Percentiles rank a stretch among this genome's conserved stretches.
Conservation (phyloP, 1,140 invertebrate species). For the Drosophila lowei region DNA sequence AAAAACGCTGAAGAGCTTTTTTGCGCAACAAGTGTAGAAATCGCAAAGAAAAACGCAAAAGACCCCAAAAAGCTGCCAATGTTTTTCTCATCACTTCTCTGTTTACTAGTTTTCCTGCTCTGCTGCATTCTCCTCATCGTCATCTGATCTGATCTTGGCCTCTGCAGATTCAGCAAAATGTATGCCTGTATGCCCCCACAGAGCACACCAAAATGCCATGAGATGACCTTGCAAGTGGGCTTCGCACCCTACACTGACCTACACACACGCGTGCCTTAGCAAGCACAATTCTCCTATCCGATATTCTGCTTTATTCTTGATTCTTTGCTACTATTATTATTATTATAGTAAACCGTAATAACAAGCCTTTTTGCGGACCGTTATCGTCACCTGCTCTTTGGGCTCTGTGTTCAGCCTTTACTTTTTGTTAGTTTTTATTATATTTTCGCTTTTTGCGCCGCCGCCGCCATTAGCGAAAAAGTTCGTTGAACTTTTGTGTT, state of each 20-base stretch:
- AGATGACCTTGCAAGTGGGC: slow-evolving; percentile 19
- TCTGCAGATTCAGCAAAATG: slow-evolving; percentile 5
- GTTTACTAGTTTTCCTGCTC: slow-evolving; percentile 37
- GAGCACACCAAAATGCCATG: neutral
- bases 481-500: slow-evolving; percentile 69
- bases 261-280: slow-evolving; percentile 18
- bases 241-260: slow-evolving; percentile 48
- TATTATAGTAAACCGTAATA: slow-evolving; percentile 51
- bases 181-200: neutral
- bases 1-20: slow-evolving; percentile 53
- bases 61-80: slow-evolving; percentile 25
- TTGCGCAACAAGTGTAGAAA: slow-evolving; percentile 73
- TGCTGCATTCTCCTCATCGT: neutral
- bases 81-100: slow-evolving; percentile 45
- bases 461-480: slow-evolving; percentile 64
- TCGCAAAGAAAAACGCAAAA: slow-evolving; percentile 24
- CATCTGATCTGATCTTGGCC: too few species aligned
- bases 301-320: slow-evolving; percentile 19
- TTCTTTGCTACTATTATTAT: slow-evolving; percentile 37
- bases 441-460: slow-evolving; percentile 51
- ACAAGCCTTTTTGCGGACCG: slow-evolving; percentile 38
- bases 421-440: slow-evolving; percentile 58
- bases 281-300: neutral
- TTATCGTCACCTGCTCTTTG: slow-evolving; percentile 64
- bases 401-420: slow-evolving; percentile 55